Percentiles rank a stretch among this genome's conserved stretches.
These are phyloP conservation scores for Cosmopolites sordidus DNA, from an alignment of 2,888 invertebrate genomes.

Conservation along the genomic window DNA sequence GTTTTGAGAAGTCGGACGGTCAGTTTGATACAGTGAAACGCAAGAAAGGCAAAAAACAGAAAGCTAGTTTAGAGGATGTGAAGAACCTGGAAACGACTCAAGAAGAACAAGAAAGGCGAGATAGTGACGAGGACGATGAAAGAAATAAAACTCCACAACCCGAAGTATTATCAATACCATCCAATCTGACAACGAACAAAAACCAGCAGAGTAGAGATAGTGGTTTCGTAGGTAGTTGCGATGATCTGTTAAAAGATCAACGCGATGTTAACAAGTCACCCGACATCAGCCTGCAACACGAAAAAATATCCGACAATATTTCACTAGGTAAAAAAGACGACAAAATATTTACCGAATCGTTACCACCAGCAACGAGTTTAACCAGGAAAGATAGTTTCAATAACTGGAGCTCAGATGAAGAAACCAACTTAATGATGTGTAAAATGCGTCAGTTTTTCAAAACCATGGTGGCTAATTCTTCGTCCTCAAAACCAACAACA, in stretches of 20 bases:
- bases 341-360: slow-evolving; percentile 53
- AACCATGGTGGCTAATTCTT: slow-evolving; percentile 72
- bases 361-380: slow-evolving; percentile 58
- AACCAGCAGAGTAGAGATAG: slow-evolving; percentile 84
- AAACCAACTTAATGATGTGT: slow-evolving; percentile 92
- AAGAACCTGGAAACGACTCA: slow-evolving; percentile 55
- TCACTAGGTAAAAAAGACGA: slow-evolving; percentile 59
- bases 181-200: slow-evolving; percentile 58
- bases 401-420: slow-evolving; percentile 92
- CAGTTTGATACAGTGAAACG: slow-evolving; percentile 80
- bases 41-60: slow-evolving; percentile 73
- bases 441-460: slow-evolving; percentile 92
- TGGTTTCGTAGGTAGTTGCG: slow-evolving; percentile 84
- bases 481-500: slow-evolving; percentile 54
- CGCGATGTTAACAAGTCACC: slow-evolving; percentile 48
- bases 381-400: slow-evolving; percentile 86
- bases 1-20: slow-evolving; percentile 67
- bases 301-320: slow-evolving; percentile 38
- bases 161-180: slow-evolving; percentile 55
- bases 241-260: slow-evolving; percentile 71
- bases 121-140: slow-evolving; percentile 63
- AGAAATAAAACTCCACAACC: slow-evolving; percentile 66
- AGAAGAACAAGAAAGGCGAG: slow-evolving; percentile 56
- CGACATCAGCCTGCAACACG: slow-evolving; percentile 29
- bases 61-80: slow-evolving; percentile 56